phyloP scores from a whole-genome alignment of 2,113 vertebrate species.

The Petroica traversi region DNA sequence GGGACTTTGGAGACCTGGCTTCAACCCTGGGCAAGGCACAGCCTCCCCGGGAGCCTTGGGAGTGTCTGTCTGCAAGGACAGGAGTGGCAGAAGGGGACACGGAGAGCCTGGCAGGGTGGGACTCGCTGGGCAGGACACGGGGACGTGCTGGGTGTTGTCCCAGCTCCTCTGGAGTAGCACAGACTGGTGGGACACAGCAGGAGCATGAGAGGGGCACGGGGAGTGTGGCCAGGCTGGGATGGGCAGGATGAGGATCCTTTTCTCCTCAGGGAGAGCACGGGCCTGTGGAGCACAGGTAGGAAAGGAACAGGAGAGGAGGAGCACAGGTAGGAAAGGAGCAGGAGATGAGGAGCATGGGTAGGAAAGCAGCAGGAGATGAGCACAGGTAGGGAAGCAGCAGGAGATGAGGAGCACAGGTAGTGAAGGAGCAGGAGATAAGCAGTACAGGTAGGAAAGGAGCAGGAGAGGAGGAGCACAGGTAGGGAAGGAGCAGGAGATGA shows the following conservation, averaged over 20 bases:
- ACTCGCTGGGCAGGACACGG: not conserved
- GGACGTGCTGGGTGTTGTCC: not conserved
- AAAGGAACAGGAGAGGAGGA: not conserved
- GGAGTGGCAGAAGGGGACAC: not conserved
- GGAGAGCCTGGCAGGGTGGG: not conserved
- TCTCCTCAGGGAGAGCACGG: accelerated
- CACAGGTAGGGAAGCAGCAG: too few relatives aligned
- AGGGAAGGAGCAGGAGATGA: too few relatives aligned
- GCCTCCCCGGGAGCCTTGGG: not conserved
- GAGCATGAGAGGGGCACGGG: not conserved
- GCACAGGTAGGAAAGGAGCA: too few relatives aligned
- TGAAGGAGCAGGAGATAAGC: too few relatives aligned
- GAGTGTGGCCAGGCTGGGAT: not conserved
- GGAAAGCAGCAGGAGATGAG: too few relatives aligned
- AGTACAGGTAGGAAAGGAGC: too few relatives aligned
- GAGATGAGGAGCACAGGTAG: too few relatives aligned
- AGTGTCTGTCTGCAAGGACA: not conserved
- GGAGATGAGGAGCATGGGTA: too few relatives aligned
- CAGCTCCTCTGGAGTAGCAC: not conserved
- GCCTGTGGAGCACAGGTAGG: not conserved
- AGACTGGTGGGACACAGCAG: not conserved
- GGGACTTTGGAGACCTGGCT: not conserved
- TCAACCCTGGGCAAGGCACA: not conserved
- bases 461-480: too few relatives aligned
- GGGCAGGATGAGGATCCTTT: not conserved